phyloP scores from a whole-genome alignment of 2,797 vertebrate genomes.

The Pangasius mekongensis region DNA sequence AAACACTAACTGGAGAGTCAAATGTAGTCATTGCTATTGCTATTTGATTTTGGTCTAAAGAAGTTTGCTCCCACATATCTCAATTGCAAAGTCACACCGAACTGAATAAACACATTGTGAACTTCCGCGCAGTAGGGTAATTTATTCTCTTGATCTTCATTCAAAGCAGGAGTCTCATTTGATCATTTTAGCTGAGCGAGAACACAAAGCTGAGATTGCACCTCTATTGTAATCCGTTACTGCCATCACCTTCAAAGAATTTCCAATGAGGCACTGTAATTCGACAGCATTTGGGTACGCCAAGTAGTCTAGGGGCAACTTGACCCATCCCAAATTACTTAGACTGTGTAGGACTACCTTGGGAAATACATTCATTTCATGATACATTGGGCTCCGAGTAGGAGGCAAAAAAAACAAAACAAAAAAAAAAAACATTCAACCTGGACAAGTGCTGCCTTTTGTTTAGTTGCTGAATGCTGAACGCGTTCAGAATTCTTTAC shows the following conservation, averaged over 20 bases:
- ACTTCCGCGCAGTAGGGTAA: background rate
- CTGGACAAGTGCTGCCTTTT: slow-evolving; percentile 46
- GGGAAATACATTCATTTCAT: slow-evolving; percentile 48
- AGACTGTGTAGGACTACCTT: slow-evolving; percentile 24
- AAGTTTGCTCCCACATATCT: background rate
- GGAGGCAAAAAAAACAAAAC: slow-evolving; percentile 18
- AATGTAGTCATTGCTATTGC: no score
- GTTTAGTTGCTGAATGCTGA: slow-evolving; percentile 41
- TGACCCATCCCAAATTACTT: slow-evolving; percentile 39
- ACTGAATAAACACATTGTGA: slow-evolving; percentile 8
- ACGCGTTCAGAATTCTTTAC: slow-evolving; percentile 22
- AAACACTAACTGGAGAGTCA: background rate
- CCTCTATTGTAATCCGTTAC: slow-evolving; percentile 9
- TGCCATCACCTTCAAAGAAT: slow-evolving; percentile 19
- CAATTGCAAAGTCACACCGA: background rate
- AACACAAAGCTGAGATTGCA: slow-evolving; percentile 12
- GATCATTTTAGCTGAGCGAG: slow-evolving; percentile 30
- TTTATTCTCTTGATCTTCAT: slow-evolving; percentile 42
- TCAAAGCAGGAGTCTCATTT: slow-evolving; percentile 40
- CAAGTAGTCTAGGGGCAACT: slow-evolving; percentile 27
- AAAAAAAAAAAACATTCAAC: slow-evolving; percentile 41
- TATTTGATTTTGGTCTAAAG: background rate
- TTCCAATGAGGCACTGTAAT: slow-evolving; percentile 20
- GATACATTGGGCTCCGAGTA: slow-evolving; percentile 41
- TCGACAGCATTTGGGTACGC: slow-evolving; percentile 34